Percentiles rank a stretch among this genome's conserved stretches.
These are phyloP conservation scores for Meda fulgida DNA, from an alignment of 2,797 vertebrate species.

Conservation along the genomic window DNA sequence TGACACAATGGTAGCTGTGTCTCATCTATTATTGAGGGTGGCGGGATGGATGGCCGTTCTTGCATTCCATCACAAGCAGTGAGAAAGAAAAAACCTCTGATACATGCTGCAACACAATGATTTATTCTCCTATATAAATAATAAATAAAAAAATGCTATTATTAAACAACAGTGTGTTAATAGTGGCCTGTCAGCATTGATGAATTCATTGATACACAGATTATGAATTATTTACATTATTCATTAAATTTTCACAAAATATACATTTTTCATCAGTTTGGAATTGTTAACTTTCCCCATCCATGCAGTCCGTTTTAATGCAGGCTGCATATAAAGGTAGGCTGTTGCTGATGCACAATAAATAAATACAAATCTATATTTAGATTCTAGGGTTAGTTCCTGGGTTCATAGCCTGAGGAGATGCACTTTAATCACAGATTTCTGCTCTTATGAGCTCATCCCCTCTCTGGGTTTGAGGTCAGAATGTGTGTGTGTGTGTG, in stretches of 20 bases:
- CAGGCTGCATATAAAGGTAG: neutral
- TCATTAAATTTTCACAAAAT: neutral
- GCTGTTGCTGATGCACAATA: neutral
- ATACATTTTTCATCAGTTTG: neutral
- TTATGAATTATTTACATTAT: neutral
- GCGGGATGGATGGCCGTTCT: conserved; percentile 60
- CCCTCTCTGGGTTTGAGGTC: conserved; percentile 44
- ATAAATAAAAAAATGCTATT: neutral
- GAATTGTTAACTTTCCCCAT: neutral
- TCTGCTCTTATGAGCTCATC: conserved; percentile 3
- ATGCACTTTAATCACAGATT: conserved; percentile 51
- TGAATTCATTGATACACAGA: neutral
- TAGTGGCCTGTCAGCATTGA: neutral
- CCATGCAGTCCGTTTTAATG: neutral
- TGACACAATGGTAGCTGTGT: conserved; percentile 69
- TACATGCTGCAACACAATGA: neutral
- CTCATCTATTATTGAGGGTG: conserved; percentile 78
- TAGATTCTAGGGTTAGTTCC: neutral
- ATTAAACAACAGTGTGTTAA: neutral
- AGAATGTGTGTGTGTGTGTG: neutral
- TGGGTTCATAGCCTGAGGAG: neutral
- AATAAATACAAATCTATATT: neutral
- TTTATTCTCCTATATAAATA: conserved; percentile 10
- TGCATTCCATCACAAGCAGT: conserved; percentile 52
- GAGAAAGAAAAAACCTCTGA: conserved; percentile 3